Evolutionary conservation across 2,888 invertebrate genomes (phyloP).

Genomic region (Torymus aiolomorphi): DNA sequence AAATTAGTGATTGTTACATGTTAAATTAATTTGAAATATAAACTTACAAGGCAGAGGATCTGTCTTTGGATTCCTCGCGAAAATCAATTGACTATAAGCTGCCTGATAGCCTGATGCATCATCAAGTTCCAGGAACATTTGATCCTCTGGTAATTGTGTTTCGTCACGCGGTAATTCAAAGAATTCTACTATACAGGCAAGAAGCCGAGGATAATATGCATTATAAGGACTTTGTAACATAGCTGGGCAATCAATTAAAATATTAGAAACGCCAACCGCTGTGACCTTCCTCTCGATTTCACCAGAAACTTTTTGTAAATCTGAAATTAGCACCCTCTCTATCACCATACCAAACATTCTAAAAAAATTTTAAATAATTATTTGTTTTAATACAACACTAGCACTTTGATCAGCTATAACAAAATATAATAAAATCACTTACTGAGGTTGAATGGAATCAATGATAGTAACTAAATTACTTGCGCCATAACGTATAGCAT

Average conservation of each 20-base stretch:
- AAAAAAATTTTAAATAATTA: slow-evolving; percentile 54
- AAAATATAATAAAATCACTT: slow-evolving; percentile 71
- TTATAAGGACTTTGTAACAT: slow-evolving; percentile 83
- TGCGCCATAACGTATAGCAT: slow-evolving; percentile 88
- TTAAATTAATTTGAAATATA: slow-evolving; percentile 5
- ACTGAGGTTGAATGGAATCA: slow-evolving; percentile 91
- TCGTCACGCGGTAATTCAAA: slow-evolving; percentile 94
- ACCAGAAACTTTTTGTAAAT: slow-evolving; percentile 91
- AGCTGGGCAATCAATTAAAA: slow-evolving; percentile 87
- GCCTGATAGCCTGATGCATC: slow-evolving; percentile 91
- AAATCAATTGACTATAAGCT: slow-evolving; percentile 90
- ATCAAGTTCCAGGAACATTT: slow-evolving; percentile 90
- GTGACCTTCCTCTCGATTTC: slow-evolving; percentile 91
- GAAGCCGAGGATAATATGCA: slow-evolving; percentile 68
- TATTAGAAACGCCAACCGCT: slow-evolving; percentile 90
- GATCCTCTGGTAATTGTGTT: slow-evolving; percentile 87
- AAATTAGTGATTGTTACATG: neutral
- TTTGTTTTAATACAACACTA: neutral
- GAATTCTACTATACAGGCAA: slow-evolving; percentile 82
- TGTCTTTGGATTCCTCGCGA: slow-evolving; percentile 84
- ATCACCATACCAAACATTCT: slow-evolving; percentile 98
- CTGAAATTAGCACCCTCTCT: slow-evolving; percentile 90
- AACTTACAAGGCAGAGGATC: slow-evolving; percentile 85
- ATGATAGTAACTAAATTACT: slow-evolving; percentile 85
- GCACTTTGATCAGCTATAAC: neutral